Base-by-base conservation (phyloP, 2,113 vertebrate genomes). In the Bufo gargarizans region DNA sequence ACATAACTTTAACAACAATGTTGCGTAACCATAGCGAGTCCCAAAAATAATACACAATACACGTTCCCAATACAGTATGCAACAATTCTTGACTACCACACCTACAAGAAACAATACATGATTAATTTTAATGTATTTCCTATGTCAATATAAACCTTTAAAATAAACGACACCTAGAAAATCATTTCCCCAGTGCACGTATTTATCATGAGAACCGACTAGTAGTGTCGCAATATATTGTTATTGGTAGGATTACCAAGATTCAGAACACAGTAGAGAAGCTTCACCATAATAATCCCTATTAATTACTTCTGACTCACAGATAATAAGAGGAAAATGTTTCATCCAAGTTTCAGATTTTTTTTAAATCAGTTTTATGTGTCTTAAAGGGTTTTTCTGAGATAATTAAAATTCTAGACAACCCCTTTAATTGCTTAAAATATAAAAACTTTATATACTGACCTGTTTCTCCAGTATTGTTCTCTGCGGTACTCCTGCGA, bases 21-120 rank as follows among this genome's bases (percentile, higher is more conserved):
- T 82, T 82, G 76, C 81, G 33, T 88, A 71, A 61, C 61, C 22
- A 59, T 56, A 76, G 61, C 6, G 58, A 88, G 22, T 61, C 82
- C 86, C 86, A 88, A 82, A 82, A 82, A 61, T 61, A 82, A 82
- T 76, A 82, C 14, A 82, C 11, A 43, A 76, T 88, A 50, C 6
- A 63, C 63, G 74, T 87, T 49, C 65, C 86, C 65, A 76, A 82
- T 82, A 72, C 86, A 82, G 59, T 88, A 88, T 88, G 76, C 45
- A 59, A 63, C 5, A 6, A 12, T 72, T 56, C 20, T 58, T 43
- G 47, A 43, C 77, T 47, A 82, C 79, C 79, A 76, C 86, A 88
- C 86, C 86, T 56, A 76, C 45, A 6, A 7, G 7, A 72, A 82
- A 88, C 86, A 88, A 86, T 86, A 43, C 59, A 74, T 20, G 11